Evolutionary conservation across 2,888 invertebrate genomes (phyloP).

Genomic region (Agelastica alni): DNA sequence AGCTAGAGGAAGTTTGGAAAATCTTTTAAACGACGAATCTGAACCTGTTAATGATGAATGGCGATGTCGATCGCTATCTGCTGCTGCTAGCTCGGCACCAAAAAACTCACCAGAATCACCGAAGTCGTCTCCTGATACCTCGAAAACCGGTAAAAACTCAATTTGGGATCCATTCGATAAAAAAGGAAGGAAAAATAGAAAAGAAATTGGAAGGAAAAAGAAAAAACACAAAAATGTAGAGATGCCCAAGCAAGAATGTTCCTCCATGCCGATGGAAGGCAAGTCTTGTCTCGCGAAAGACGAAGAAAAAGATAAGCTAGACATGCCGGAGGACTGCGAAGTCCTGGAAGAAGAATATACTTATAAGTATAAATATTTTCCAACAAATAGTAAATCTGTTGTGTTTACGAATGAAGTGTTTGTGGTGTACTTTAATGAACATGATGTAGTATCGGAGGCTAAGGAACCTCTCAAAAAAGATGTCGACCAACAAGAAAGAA

Average conservation of each 20-base stretch:
- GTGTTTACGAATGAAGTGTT: slow-evolving; percentile 62
- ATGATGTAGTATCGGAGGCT: slow-evolving; percentile 56
- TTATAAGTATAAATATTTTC: slow-evolving; percentile 46
- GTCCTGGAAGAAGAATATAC: slow-evolving; percentile 34
- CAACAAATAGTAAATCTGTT: slow-evolving; percentile 56
- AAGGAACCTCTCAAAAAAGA: slow-evolving; percentile 68
- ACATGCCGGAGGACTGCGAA: slow-evolving; percentile 17
- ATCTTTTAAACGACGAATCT: slow-evolving; percentile 44
- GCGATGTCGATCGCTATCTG: slow-evolving; percentile 22
- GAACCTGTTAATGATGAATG: slow-evolving; percentile 30
- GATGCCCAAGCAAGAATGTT: slow-evolving; percentile 31
- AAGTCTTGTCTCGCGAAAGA: slow-evolving; percentile 28
- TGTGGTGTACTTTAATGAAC: slow-evolving; percentile 67
- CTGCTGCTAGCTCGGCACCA: slow-evolving; percentile 16
- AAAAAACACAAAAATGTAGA: slow-evolving; percentile 27
- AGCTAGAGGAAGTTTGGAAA: slow-evolving; percentile 50
- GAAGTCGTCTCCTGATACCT: slow-evolving; percentile 39
- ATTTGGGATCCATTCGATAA: slow-evolving; percentile 52
- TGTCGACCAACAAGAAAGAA: slow-evolving; percentile 66
- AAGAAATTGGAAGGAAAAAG: slow-evolving; percentile 46
- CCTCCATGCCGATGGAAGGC: slow-evolving; percentile 29
- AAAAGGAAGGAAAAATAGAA: slow-evolving; percentile 45
- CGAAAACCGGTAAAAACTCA: slow-evolving; percentile 38
- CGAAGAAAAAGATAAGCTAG: slow-evolving; percentile 23
- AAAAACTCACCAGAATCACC: slow-evolving; percentile 36